Evolutionary conservation across 1,140 invertebrate genomes (phyloP).

Genomic region (Drosophila pachea): DNA sequence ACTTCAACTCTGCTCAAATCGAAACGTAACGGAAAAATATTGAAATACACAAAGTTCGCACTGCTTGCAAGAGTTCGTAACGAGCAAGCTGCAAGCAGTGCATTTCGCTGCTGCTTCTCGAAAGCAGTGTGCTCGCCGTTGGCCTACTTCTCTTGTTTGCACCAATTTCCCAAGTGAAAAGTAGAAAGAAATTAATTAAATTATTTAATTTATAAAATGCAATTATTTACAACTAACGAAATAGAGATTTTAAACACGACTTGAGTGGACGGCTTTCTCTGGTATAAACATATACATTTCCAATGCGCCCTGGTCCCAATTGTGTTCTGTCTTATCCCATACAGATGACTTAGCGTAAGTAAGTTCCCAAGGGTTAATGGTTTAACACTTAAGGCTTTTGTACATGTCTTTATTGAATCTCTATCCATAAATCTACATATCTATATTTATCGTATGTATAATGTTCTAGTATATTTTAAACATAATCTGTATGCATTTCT

Average conservation of each 20-base stretch:
- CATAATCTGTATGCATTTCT: conserved; percentile 55
- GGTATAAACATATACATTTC: conserved; percentile 20
- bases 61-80: neutral
- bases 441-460: conserved; percentile 6
- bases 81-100: conserved; percentile 5
- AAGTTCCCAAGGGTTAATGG: conserved; percentile 35
- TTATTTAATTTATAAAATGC: no score
- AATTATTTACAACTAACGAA: neutral
- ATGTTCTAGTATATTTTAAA: conserved; percentile 17
- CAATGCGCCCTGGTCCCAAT: conserved; percentile 27
- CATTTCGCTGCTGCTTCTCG: neutral
- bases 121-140: neutral
- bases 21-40: conserved; percentile 9
- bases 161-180: neutral
- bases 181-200: neutral
- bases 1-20: neutral
- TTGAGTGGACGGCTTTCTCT: conserved; percentile 13
- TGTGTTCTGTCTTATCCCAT: conserved; percentile 37
- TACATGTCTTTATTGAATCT: conserved; percentile 5
- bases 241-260: conserved; percentile 2
- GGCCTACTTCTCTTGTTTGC: neutral
- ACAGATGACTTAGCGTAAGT: conserved; percentile 47
- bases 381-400: conserved; percentile 39
- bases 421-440: neutral
- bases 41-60: neutral